These are phyloP conservation scores for Drosophila burlai DNA, from an alignment of 1,140 invertebrate species.

Conservation along the genomic window DNA sequence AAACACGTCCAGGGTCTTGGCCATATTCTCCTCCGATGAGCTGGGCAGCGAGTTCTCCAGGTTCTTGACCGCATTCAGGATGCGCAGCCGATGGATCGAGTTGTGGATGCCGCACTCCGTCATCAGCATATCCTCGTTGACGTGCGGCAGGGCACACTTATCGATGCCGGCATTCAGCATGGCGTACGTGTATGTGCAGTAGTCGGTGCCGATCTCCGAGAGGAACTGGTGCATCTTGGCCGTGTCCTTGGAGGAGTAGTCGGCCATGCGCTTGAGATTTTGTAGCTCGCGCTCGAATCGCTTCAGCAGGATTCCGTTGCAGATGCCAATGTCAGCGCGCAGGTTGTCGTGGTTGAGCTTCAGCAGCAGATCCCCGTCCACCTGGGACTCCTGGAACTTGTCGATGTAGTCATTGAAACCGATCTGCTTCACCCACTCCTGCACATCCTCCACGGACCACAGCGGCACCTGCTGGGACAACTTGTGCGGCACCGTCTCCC, in stretches of 20 bases:
- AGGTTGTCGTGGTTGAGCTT: slow-evolving; percentile 97
- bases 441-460: slow-evolving; percentile 98
- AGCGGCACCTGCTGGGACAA: slow-evolving; percentile 98
- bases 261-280: slow-evolving; percentile 97
- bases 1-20: slow-evolving; percentile 98
- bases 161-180: slow-evolving; percentile 98
- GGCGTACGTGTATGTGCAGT: slow-evolving; percentile 98
- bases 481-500: slow-evolving; percentile 98
- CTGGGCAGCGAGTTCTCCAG: slow-evolving; percentile 88
- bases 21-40: slow-evolving; percentile 90
- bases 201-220: slow-evolving; percentile 94
- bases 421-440: slow-evolving; percentile 99
- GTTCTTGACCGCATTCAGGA: slow-evolving; percentile 94
- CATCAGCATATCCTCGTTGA: slow-evolving; percentile 96
- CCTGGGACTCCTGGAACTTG: slow-evolving; percentile 95
- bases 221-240: slow-evolving; percentile 97
- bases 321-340: slow-evolving; percentile 95
- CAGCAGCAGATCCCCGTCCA: slow-evolving; percentile 98
- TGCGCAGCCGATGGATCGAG: slow-evolving; percentile 96
- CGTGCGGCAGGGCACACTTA: slow-evolving; percentile 91
- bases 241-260: slow-evolving; percentile 97
- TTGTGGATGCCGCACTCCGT: slow-evolving; percentile 96
- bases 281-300: slow-evolving; percentile 97
- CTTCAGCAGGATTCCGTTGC: slow-evolving; percentile 96
- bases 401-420: slow-evolving; percentile 94